Conservation (phyloP, 2,888 invertebrate species). For the Corbicula japonica region DNA sequence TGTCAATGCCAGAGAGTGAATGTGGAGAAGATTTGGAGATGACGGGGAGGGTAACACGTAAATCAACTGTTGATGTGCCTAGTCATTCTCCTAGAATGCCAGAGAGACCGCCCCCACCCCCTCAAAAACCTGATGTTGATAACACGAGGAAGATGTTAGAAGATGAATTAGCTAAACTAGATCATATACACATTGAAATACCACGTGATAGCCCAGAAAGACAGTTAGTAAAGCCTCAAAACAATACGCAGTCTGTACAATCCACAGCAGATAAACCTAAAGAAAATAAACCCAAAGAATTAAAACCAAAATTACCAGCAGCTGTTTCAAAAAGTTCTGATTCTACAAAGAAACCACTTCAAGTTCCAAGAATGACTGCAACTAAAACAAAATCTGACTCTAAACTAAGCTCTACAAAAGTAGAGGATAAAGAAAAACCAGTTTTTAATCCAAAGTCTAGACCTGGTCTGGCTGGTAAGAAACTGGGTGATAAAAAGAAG, state of each 20-base stretch:
- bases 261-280: slow-evolving; percentile 21
- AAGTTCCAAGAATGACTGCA: slow-evolving; percentile 44
- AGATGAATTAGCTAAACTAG: slow-evolving; percentile 57
- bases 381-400: slow-evolving; percentile 56
- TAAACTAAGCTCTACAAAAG: slow-evolving; percentile 15
- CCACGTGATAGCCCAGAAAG: slow-evolving; percentile 34
- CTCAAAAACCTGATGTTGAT: slow-evolving; percentile 42
- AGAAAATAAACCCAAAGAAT: slow-evolving; percentile 41
- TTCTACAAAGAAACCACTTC: slow-evolving; percentile 40
- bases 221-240: slow-evolving; percentile 8
- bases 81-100: slow-evolving; percentile 52
- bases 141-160: slow-evolving; percentile 51
- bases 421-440: slow-evolving; percentile 36
- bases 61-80: slow-evolving; percentile 58
- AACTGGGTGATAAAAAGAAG: background rate
- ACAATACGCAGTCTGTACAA: slow-evolving; percentile 24
- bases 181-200: slow-evolving; percentile 55
- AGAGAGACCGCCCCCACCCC: slow-evolving; percentile 65
- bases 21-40: slow-evolving; percentile 37
- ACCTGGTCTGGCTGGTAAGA: slow-evolving; percentile 38
- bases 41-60: slow-evolving; percentile 41
- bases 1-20: slow-evolving; percentile 69
- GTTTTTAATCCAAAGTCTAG: slow-evolving; percentile 58
- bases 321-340: slow-evolving; percentile 55
- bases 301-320: slow-evolving; percentile 52